Evolutionary conservation across 2,797 vertebrate genomes (phyloP).

Genomic region (Zenarchopterus dispar): DNA sequence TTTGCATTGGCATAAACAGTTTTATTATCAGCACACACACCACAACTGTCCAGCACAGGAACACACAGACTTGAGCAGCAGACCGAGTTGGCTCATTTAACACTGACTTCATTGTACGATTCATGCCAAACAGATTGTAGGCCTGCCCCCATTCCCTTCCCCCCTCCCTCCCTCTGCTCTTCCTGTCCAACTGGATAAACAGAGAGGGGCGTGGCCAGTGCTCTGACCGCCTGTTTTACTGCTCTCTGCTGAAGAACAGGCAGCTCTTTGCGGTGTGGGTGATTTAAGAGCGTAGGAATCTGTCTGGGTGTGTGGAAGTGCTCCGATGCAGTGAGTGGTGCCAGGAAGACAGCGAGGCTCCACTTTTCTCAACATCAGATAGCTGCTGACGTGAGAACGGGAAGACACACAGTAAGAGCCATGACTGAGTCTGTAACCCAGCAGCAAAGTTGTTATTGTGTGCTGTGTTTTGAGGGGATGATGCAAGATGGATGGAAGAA

Average conservation of each 20-base stretch:
- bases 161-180: slow-evolving; percentile 42
- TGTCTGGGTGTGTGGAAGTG: neutral
- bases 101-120: slow-evolving; percentile 81
- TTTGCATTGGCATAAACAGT: too few relatives aligned
- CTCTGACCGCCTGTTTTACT: slow-evolving; percentile 48
- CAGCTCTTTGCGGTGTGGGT: slow-evolving; percentile 35
- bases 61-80: slow-evolving; percentile 30
- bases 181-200: slow-evolving; percentile 74
- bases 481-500: neutral
- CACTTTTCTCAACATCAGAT: slow-evolving; percentile 14
- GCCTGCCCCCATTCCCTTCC: slow-evolving; percentile 33
- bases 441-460: neutral
- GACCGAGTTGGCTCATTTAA: slow-evolving; percentile 66
- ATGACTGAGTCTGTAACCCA: neutral
- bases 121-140: slow-evolving; percentile 81
- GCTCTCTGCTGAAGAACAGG: slow-evolving; percentile 35
- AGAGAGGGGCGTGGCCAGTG: slow-evolving; percentile 55
- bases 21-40: neutral
- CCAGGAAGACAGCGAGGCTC: slow-evolving; percentile 8
- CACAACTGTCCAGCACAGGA: slow-evolving; percentile 22
- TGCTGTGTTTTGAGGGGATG: neutral
- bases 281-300: slow-evolving; percentile 47
- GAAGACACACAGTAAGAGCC: neutral
- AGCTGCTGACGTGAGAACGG: slow-evolving; percentile 6
- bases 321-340: slow-evolving; percentile 11